A percentile compares a stretch with the other conserved stretches of the same genome.
Evolutionary conservation across 2,797 vertebrate species (phyloP).

Genomic region (Malurus splendens): DNA sequence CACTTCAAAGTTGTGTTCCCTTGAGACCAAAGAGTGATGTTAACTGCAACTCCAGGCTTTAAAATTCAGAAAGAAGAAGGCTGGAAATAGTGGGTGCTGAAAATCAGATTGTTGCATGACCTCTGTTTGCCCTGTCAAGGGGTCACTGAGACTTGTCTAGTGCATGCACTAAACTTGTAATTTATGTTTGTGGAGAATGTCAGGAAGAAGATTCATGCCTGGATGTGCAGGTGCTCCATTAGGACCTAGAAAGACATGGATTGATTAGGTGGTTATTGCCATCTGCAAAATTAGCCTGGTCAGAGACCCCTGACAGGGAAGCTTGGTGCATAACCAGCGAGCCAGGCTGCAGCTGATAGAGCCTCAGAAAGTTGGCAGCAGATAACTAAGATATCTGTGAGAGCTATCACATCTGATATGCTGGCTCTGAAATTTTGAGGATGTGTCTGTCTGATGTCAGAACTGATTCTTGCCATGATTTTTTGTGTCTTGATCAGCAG

Average conservation of each 20-base stretch:
- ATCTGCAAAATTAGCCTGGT: conserved; percentile 46
- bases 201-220: conserved; percentile 53
- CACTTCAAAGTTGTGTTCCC: neutral
- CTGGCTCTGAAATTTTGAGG: neutral
- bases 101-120: conserved; percentile 43
- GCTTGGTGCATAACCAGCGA: neutral
- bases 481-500: neutral
- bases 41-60: neutral
- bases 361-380: neutral
- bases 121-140: conserved; percentile 40
- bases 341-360: neutral
- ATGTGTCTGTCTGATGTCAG: neutral
- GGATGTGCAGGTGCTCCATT: conserved; percentile 56
- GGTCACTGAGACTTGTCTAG: conserved; percentile 44
- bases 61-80: neutral
- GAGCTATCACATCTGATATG: neutral
- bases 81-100: conserved; percentile 12
- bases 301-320: conserved; percentile 13
- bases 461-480: neutral
- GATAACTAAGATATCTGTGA: neutral
- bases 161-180: conserved; percentile 41
- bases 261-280: conserved; percentile 54
- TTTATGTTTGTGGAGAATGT: conserved; percentile 49
- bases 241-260: conserved; percentile 28
- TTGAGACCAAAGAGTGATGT: neutral